phyloP scores from a whole-genome alignment of 2,888 invertebrate genomes.

The Microctonus hyperodae region DNA sequence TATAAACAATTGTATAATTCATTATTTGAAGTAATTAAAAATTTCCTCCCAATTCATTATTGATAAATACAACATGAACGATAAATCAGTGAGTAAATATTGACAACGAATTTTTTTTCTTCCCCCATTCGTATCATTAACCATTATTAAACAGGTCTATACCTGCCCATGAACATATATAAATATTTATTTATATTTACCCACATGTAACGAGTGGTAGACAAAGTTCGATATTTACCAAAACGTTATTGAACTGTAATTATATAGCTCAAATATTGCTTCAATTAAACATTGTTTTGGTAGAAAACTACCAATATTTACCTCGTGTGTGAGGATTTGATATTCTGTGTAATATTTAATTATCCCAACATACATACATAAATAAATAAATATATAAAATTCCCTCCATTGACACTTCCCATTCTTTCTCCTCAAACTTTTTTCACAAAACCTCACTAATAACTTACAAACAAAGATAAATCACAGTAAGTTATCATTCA shows the following conservation, averaged over 20 bases:
- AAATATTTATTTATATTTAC: background rate
- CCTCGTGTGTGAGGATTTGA: constrained; percentile 31
- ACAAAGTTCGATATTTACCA: constrained; percentile 24
- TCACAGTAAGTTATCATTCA: too few species aligned
- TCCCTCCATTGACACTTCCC: too few species aligned
- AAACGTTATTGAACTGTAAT: constrained; percentile 54
- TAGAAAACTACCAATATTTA: constrained; percentile 46
- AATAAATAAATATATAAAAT: background rate
- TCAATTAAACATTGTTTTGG: constrained; percentile 49
- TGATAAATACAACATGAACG: background rate
- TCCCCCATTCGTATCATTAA: constrained; percentile 9
- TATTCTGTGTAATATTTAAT: constrained; percentile 7
- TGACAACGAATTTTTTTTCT: background rate
- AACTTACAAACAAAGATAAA: too few species aligned
- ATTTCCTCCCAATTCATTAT: background rate
- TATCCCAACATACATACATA: background rate
- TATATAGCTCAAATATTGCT: constrained; percentile 54
- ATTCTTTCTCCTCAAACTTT: too few species aligned
- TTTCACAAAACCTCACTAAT: too few species aligned
- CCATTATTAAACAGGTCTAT: constrained; percentile 1
- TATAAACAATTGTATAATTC: background rate
- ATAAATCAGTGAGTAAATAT: constrained; percentile 14
- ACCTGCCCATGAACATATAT: background rate
- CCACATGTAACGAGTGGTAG: constrained; percentile 15
- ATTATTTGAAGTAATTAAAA: background rate